Conservation (phyloP, 1,140 invertebrate genomes). For the Bacillus rossius region DNA sequence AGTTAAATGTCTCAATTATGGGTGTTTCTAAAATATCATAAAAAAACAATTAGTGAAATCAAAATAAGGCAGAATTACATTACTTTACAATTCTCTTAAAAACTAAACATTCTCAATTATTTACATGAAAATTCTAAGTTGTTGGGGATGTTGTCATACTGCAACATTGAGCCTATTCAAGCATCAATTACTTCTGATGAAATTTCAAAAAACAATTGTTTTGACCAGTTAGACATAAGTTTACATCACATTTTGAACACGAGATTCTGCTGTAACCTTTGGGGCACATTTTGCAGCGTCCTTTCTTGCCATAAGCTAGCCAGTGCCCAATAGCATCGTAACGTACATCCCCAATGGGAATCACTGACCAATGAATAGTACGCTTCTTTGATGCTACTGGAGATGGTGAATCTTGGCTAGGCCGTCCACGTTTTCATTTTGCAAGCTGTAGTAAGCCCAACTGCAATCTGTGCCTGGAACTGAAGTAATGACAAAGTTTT, state of each 20-base stretch:
- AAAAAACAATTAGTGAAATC: too few species aligned
- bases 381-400: background rate
- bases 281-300: constrained; percentile 23
- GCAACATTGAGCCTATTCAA: too few species aligned
- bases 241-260: background rate
- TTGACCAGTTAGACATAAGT: background rate
- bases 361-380: background rate
- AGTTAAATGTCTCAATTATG: too few species aligned
- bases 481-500: constrained; percentile 28
- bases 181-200: background rate
- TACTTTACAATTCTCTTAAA: too few species aligned
- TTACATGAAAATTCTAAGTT: too few species aligned
- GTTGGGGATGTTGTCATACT: too few species aligned
- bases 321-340: background rate
- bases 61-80: too few species aligned
- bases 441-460: too few species aligned
- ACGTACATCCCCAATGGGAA: background rate
- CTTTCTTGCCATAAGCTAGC: constrained; percentile 21
- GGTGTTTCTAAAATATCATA: too few species aligned
- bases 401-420: background rate
- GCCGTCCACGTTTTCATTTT: background rate
- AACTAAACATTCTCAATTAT: too few species aligned
- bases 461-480: constrained; percentile 26
- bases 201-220: background rate
- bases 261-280: background rate